Evolutionary conservation across 2,888 invertebrate genomes (phyloP).

Genomic region (Trachelus stipa): DNA sequence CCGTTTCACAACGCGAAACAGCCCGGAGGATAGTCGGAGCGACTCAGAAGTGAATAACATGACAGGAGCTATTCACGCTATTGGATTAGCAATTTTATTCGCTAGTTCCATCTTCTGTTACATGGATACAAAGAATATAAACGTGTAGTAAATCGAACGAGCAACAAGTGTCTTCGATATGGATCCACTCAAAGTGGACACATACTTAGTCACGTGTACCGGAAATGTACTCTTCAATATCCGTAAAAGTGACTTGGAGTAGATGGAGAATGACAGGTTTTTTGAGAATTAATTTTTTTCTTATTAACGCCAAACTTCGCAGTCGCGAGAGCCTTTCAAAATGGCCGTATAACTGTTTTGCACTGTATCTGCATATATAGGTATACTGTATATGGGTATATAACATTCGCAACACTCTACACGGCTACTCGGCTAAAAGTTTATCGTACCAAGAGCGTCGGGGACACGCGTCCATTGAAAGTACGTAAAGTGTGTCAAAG

Average conservation of each 20-base stretch:
- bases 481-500: not conserved
- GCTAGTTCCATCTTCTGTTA: slow-evolving; percentile 9
- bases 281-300: not conserved
- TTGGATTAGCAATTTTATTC: slow-evolving; percentile 15
- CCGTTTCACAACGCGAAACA: slow-evolving; percentile 38
- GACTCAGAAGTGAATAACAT: slow-evolving; percentile 4
- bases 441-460: not conserved
- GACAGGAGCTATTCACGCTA: slow-evolving; percentile 9
- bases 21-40: slow-evolving; percentile 23
- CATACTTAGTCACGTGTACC: not conserved
- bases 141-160: not conserved
- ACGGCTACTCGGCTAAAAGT: not conserved
- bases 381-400: not conserved
- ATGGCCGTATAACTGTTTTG: not conserved
- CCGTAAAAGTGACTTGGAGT: not conserved
- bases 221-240: not conserved
- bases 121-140: slow-evolving; percentile 11
- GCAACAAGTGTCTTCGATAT: not conserved
- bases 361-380: not conserved
- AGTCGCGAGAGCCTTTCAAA: not conserved
- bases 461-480: not conserved
- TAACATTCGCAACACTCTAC: not conserved
- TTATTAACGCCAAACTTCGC: not conserved
- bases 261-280: too few relatives aligned
- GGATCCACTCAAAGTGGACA: not conserved